Evolutionary conservation across 2,888 invertebrate genomes (phyloP).

Genomic region (Blastobasis lacticolella): DNA sequence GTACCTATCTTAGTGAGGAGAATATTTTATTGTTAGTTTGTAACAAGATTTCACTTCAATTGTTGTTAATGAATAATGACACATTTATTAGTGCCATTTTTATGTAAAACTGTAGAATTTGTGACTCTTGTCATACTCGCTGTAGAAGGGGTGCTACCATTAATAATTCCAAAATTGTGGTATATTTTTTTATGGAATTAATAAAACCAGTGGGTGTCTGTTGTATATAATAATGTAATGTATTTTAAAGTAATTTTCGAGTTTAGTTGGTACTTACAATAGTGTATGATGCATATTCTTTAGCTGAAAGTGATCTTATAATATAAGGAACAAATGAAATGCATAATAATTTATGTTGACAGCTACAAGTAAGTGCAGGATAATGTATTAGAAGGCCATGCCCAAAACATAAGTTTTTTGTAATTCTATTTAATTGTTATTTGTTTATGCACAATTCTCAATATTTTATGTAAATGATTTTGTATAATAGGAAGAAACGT

Average conservation of each 20-base stretch:
- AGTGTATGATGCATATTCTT: slow-evolving; percentile 66
- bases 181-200: slow-evolving; percentile 72
- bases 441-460: slow-evolving; percentile 76
- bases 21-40: slow-evolving; percentile 68
- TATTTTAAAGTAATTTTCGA: slow-evolving; percentile 73
- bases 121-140: slow-evolving; percentile 76
- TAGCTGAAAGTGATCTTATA: slow-evolving; percentile 73
- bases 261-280: slow-evolving; percentile 71
- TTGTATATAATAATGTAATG: slow-evolving; percentile 69
- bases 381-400: slow-evolving; percentile 67
- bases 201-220: slow-evolving; percentile 67
- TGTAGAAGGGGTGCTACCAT: slow-evolving; percentile 76
- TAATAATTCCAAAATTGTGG: slow-evolving; percentile 72
- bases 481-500: slow-evolving; percentile 73
- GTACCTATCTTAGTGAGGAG: slow-evolving; percentile 56
- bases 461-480: slow-evolving; percentile 76
- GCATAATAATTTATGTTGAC: slow-evolving; percentile 64
- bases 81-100: slow-evolving; percentile 70
- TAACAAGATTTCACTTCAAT: slow-evolving; percentile 72
- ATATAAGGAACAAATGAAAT: slow-evolving; percentile 63
- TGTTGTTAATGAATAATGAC: slow-evolving; percentile 58
- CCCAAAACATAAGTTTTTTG: slow-evolving; percentile 66
- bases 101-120: slow-evolving; percentile 69
- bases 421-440: slow-evolving; percentile 75
- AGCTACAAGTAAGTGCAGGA: slow-evolving; percentile 64